Percentiles rank a stretch among this genome's conserved stretches.
Conservation (phyloP, 1,140 invertebrate genomes). For the Drosophila pachea region DNA sequence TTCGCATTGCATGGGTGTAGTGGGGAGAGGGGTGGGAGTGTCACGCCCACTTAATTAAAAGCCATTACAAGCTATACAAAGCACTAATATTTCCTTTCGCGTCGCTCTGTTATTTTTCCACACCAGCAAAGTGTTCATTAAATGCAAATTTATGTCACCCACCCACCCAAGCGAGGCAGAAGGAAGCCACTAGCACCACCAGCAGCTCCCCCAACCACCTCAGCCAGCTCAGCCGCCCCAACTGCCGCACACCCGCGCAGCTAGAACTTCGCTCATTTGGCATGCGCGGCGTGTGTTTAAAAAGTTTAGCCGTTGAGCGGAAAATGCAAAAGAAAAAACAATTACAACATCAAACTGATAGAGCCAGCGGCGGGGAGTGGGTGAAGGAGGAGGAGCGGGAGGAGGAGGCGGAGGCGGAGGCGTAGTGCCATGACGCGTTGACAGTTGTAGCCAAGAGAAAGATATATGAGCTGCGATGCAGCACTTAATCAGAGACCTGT, state of each 20-base stretch:
- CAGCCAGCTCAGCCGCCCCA: too few species aligned
- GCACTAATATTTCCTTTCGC: constrained; percentile 38
- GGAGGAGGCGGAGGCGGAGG: not conserved
- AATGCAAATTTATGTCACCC: constrained; percentile 70
- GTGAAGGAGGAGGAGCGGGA: not conserved
- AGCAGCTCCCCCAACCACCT: not conserved
- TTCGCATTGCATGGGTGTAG: not conserved
- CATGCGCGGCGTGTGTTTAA: constrained; percentile 69
- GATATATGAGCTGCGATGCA: constrained; percentile 56
- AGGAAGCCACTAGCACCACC: not conserved
- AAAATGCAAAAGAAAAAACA: constrained; percentile 64
- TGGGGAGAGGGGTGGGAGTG: not conserved
- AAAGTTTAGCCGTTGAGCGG: constrained; percentile 17
- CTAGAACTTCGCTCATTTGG: constrained; percentile 54
- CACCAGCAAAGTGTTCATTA: constrained; percentile 62
- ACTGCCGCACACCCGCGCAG: not conserved
- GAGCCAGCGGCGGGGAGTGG: not conserved
- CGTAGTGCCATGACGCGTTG: constrained; percentile 46
- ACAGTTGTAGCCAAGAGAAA: constrained; percentile 50
- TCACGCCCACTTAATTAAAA: constrained; percentile 71
- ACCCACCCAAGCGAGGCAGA: constrained; percentile 12
- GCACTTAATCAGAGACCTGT: constrained; percentile 48
- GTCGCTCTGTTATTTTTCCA: constrained; percentile 21
- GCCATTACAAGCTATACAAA: constrained; percentile 64
- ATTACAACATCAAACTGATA: constrained; percentile 48